Evolutionary conservation across 2,888 invertebrate genomes (phyloP).

Genomic region (Agonum fuliginosum): DNA sequence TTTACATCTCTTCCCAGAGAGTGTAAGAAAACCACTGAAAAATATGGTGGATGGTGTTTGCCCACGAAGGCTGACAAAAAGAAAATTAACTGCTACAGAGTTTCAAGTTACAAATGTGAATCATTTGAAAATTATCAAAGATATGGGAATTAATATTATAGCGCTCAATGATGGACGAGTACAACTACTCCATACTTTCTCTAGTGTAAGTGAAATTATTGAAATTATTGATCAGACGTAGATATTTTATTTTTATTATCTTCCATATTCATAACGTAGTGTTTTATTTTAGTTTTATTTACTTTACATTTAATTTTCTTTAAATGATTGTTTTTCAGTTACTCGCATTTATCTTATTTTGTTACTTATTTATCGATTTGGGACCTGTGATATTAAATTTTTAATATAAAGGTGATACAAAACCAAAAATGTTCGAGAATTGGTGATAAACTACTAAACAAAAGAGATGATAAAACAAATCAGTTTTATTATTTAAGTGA

Average conservation of each 20-base stretch:
- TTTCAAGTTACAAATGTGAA: constrained; percentile 87
- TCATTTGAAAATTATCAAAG: constrained; percentile 89
- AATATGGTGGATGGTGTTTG: constrained; percentile 90
- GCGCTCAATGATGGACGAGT: constrained; percentile 92
- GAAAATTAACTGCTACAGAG: constrained; percentile 81
- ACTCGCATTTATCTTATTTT: constrained; percentile 34
- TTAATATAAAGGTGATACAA: constrained; percentile 35
- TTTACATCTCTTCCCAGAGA: constrained; percentile 87
- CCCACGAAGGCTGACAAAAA: constrained; percentile 78
- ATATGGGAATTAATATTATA: constrained; percentile 96
- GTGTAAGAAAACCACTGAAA: constrained; percentile 87
- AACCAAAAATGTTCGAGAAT: constrained; percentile 12
- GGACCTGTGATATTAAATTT: constrained; percentile 35
- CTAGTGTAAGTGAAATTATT: constrained; percentile 82
- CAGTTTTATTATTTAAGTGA: constrained; percentile 20
- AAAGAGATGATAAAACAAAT: constrained; percentile 1
- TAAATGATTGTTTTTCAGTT: constrained; percentile 36
- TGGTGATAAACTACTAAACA: constrained; percentile 2
- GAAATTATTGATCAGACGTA: constrained; percentile 27
- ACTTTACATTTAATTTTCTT: constrained; percentile 12
- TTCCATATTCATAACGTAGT: background rate
- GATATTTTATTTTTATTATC: constrained; percentile 14
- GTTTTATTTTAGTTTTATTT: constrained; percentile 3
- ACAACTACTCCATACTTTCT: constrained; percentile 92
- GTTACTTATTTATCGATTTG: constrained; percentile 43